Conservation (phyloP, 2,113 vertebrate genomes). For the Axis porcinus region DNA sequence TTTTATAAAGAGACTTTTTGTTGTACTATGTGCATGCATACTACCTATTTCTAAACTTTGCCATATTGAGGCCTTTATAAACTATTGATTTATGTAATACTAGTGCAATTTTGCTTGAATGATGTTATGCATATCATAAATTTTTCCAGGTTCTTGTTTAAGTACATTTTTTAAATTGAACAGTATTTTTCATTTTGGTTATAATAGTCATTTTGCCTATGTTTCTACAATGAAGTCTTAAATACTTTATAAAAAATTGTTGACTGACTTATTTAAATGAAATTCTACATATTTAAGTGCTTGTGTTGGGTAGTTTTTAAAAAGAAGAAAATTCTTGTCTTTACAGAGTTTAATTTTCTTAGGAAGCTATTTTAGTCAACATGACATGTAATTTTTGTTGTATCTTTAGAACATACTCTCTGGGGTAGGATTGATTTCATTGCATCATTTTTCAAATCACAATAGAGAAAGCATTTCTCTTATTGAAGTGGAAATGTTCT, state of each 20-base stretch:
- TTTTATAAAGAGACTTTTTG: conserved; percentile 87
- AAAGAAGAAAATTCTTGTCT: conserved; percentile 1
- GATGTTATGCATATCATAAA: conserved; percentile 86
- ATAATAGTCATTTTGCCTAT: conserved; percentile 85
- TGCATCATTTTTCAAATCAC: background rate
- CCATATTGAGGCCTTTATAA: conserved; percentile 88
- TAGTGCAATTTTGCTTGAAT: conserved; percentile 88
- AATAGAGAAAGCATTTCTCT: background rate
- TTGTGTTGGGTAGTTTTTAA: conserved; percentile 80
- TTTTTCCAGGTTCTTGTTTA: conserved; percentile 85
- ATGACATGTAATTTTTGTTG: background rate
- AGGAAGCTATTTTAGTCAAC: background rate
- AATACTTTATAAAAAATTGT: conserved; percentile 86
- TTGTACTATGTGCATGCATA: conserved; percentile 90
- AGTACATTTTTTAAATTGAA: conserved; percentile 86
- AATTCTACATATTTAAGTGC: conserved; percentile 81
- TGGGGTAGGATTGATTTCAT: background rate
- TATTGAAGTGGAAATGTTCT: background rate
- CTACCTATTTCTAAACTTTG: conserved; percentile 91
- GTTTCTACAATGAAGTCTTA: conserved; percentile 87
- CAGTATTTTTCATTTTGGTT: conserved; percentile 86
- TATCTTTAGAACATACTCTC: background rate
- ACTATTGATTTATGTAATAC: conserved; percentile 86
- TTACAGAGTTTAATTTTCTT: conserved; percentile 12
- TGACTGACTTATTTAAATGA: conserved; percentile 87